Percentiles rank a stretch among this genome's conserved stretches.
phyloP scores from a whole-genome alignment of 2,113 vertebrate genomes.

The Enhydra lutris region DNA sequence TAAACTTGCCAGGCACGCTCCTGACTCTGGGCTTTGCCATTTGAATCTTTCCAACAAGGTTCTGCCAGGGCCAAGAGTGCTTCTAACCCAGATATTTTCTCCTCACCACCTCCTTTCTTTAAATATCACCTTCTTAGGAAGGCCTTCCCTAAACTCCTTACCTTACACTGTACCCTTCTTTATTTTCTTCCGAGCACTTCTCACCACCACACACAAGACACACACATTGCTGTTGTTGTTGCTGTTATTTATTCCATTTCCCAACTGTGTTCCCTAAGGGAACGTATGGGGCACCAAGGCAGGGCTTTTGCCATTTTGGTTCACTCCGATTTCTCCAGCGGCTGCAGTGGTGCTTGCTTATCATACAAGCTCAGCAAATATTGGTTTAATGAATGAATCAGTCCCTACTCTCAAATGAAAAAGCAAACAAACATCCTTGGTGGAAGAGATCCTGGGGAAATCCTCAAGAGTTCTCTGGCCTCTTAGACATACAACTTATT shows the following conservation, averaged over 20 bases:
- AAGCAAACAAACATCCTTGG: conserved; percentile 42
- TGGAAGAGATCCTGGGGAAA: conserved; percentile 53
- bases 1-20: neutral
- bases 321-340: neutral
- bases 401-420: conserved; percentile 22
- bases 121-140: neutral
- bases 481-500: conserved; percentile 14
- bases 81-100: neutral
- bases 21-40: neutral
- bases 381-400: conserved; percentile 11
- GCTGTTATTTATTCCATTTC: neutral
- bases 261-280: neutral
- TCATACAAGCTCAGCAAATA: conserved; percentile 23
- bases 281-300: neutral
- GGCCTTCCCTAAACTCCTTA: neutral
- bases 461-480: conserved; percentile 41
- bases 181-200: neutral
- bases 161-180: neutral
- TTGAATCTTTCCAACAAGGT: neutral
- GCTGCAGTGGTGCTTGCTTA: neutral
- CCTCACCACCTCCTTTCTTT: neutral
- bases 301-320: neutral
- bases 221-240: neutral
- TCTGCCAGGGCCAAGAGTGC: neutral
- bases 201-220: neutral